phyloP scores from a whole-genome alignment of 64 coral and sea anemone species.

The Pocillopora verrucosa region DNA sequence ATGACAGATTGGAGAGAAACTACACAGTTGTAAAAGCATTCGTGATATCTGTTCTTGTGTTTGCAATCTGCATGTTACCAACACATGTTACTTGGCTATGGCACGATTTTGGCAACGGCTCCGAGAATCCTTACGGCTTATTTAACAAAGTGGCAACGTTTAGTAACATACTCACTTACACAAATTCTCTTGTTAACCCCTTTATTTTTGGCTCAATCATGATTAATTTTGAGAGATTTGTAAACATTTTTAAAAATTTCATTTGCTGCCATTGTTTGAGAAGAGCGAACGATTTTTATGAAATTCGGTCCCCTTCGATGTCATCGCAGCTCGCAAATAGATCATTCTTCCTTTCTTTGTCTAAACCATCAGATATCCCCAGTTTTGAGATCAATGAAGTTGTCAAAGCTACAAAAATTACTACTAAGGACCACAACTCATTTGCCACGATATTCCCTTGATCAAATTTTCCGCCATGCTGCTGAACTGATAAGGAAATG shows the following conservation, averaged over 20 bases:
- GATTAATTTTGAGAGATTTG: background rate
- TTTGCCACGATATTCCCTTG: too few relatives aligned
- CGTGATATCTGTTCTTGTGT: constrained; percentile 44
- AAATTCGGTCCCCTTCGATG: background rate
- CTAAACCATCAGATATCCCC: background rate
- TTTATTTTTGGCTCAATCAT: constrained; percentile 57
- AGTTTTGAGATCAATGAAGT: background rate
- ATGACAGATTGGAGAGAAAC: constrained; percentile 1
- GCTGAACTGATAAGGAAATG: too few relatives aligned
- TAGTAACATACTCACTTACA: constrained; percentile 53
- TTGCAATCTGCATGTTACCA: constrained; percentile 62
- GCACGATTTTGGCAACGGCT: constrained; percentile 45
- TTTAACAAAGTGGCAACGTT: constrained; percentile 11
- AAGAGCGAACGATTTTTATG: background rate
- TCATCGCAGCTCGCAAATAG: background rate
- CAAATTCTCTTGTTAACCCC: constrained; percentile 48
- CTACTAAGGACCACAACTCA: background rate
- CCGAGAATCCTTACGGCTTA: background rate
- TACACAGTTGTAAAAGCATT: constrained; percentile 38
- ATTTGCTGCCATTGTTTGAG: background rate
- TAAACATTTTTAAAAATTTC: background rate
- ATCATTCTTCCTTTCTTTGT: constrained; percentile 6
- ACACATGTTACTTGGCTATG: constrained; percentile 55
- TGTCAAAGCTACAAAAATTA: background rate
- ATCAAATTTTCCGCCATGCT: too few relatives aligned